Conservation (phyloP, 2,888 invertebrate genomes). For the Caenorhabditis panamensis region DNA sequence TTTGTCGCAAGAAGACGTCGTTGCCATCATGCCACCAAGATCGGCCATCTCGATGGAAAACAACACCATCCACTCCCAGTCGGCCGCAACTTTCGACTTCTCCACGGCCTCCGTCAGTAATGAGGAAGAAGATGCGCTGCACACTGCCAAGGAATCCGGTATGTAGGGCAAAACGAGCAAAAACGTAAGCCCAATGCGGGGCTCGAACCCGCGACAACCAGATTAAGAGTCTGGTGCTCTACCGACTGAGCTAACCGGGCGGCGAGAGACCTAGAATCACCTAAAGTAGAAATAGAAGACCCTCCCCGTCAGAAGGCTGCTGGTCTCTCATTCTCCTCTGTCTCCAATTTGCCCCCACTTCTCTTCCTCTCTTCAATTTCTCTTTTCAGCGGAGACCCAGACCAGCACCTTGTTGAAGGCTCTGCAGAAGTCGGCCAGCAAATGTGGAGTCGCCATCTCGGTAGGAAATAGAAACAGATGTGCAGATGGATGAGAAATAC, state of each 20-base stretch:
- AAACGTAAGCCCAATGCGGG: slow-evolving; percentile 76
- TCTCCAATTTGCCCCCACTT: neutral
- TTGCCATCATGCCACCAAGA: slow-evolving; percentile 12
- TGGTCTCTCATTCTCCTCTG: neutral
- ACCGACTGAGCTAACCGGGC: slow-evolving; percentile 80
- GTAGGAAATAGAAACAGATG: neutral
- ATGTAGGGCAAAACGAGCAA: neutral
- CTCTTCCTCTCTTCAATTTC: neutral
- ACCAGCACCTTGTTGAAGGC: slow-evolving; percentile 6
- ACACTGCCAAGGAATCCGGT: slow-evolving; percentile 46
- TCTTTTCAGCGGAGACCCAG: slow-evolving; percentile 27
- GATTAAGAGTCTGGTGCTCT: slow-evolving; percentile 81
- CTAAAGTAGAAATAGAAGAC: neutral
- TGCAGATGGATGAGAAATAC: neutral
- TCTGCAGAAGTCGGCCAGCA: slow-evolving; percentile 37
- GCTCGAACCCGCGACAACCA: slow-evolving; percentile 80
- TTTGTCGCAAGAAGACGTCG: neutral
- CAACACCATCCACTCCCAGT: neutral
- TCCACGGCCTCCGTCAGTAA: slow-evolving; percentile 21
- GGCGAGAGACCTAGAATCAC: slow-evolving; percentile 8
- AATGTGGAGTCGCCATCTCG: slow-evolving; percentile 34
- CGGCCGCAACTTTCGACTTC: slow-evolving; percentile 24
- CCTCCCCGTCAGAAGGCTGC: neutral
- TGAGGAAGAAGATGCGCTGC: slow-evolving; percentile 34
- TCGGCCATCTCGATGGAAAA: neutral